phyloP scores from a whole-genome alignment of 2,888 invertebrate species.

The Diarsia rubi region DNA sequence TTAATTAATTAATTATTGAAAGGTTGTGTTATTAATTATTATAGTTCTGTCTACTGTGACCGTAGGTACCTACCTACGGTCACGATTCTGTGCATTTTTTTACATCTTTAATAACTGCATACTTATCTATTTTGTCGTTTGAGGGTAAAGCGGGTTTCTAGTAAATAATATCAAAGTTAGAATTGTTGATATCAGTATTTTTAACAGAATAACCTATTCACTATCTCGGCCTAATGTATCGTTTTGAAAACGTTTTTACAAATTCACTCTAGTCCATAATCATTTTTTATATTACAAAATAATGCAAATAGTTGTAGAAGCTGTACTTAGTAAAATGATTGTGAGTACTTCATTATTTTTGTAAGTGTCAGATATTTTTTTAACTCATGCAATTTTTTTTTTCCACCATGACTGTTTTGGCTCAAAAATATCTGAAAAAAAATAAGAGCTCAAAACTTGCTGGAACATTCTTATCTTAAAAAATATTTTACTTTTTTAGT shows the following conservation, averaged over 20 bases:
- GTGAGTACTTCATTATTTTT: conserved; percentile 47
- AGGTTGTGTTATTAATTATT: conserved; percentile 34
- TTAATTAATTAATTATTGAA: conserved; percentile 5
- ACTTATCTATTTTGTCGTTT: conserved; percentile 20
- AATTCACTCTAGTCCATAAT: conserved; percentile 63
- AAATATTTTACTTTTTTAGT: conserved; percentile 53
- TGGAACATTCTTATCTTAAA: conserved; percentile 34
- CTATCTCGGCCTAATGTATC: conserved; percentile 49
- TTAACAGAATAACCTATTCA: conserved; percentile 51
- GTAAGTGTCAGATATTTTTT: conserved; percentile 17
- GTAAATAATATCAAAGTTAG: conserved; percentile 43
- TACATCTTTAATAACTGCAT: conserved; percentile 22
- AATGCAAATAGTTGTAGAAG: conserved; percentile 34
- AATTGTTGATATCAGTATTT: conserved; percentile 65
- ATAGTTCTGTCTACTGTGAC: background rate
- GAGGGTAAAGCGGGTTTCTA: conserved; percentile 45
- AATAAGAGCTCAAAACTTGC: conserved; percentile 7
- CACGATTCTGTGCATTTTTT: too few relatives aligned
- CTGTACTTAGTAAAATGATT: conserved; percentile 24
- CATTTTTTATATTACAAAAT: conserved; percentile 26
- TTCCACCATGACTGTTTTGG: conserved; percentile 16
- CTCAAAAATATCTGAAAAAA: conserved; percentile 6
- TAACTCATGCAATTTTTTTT: conserved; percentile 17
- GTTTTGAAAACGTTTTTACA: conserved; percentile 51
- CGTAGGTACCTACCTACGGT: too few relatives aligned